Percentiles rank a stretch among this genome's conserved stretches.
Evolutionary conservation across 2,888 invertebrate genomes (phyloP).

Genomic region (Cataglyphis rosenhaueri): DNA sequence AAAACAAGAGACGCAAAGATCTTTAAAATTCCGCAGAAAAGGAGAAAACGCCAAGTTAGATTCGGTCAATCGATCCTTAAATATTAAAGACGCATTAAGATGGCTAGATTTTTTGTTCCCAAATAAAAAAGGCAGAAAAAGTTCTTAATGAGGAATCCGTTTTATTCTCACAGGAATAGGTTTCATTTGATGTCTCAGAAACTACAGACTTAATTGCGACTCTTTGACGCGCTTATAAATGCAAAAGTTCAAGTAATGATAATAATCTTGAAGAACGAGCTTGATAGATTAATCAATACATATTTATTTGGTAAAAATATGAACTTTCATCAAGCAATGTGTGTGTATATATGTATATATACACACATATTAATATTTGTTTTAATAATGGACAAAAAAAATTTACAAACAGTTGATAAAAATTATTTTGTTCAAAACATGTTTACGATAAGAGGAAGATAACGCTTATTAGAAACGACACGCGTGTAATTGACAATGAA

Average conservation of each 20-base stretch:
- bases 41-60: not conserved
- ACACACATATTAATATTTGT: not conserved
- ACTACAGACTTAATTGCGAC: not conserved
- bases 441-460: not conserved
- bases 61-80: slow-evolving; percentile 41
- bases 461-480: not conserved
- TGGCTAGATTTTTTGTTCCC: slow-evolving; percentile 23
- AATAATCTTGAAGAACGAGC: not conserved
- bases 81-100: slow-evolving; percentile 44
- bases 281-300: not conserved
- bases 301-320: no score
- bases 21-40: slow-evolving; percentile 34
- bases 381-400: not conserved
- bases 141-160: slow-evolving; percentile 57
- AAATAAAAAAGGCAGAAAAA: slow-evolving; percentile 28
- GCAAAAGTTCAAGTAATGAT: slow-evolving; percentile 3
- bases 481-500: not conserved
- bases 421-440: not conserved
- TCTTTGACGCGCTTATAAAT: slow-evolving; percentile 21
- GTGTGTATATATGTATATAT: not conserved
- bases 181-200: slow-evolving; percentile 26
- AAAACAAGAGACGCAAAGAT: slow-evolving; percentile 5
- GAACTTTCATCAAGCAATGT: not conserved
- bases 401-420: not conserved
- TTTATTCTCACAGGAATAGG: slow-evolving; percentile 9